These are phyloP conservation scores for Neocloeon triangulifer DNA, from an alignment of 1,140 invertebrate species.

Conservation along the genomic window DNA sequence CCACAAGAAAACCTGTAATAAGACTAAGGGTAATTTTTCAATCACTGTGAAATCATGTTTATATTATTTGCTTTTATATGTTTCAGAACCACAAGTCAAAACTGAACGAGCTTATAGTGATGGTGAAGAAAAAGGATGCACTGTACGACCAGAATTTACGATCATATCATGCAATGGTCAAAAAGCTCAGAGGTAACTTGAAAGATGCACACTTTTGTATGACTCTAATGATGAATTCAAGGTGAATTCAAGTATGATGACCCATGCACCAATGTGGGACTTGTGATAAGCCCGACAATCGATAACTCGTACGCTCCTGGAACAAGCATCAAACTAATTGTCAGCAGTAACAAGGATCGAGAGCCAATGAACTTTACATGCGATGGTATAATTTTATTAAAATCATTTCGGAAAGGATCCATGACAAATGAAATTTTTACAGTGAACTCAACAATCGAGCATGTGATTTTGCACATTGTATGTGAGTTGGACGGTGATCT, in stretches of 20 bases:
- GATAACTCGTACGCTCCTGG: slow-evolving; percentile 49
- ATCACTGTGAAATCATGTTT: slow-evolving; percentile 3
- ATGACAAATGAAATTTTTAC: slow-evolving; percentile 15
- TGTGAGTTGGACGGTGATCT: slow-evolving; percentile 52
- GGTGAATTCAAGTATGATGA: slow-evolving; percentile 42
- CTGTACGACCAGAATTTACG: slow-evolving; percentile 46
- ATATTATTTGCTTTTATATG: too few relatives aligned
- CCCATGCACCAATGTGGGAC: slow-evolving; percentile 46
- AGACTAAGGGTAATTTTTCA: slow-evolving; percentile 17
- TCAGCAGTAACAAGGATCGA: slow-evolving; percentile 36
- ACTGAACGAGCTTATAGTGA: slow-evolving; percentile 46
- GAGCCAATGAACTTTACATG: slow-evolving; percentile 64
- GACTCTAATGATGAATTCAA: slow-evolving; percentile 15
- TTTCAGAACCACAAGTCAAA: too few relatives aligned
- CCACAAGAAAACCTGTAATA: slow-evolving; percentile 8
- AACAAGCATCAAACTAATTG: slow-evolving; percentile 65
- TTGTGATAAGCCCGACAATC: slow-evolving; percentile 59
- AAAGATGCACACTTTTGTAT: background rate
- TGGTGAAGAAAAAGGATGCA: slow-evolving; percentile 32
- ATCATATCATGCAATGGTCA: slow-evolving; percentile 59
- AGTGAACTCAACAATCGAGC: slow-evolving; percentile 69
- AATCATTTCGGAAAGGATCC: slow-evolving; percentile 5
- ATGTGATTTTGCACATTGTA: slow-evolving; percentile 68
- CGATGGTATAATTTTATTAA: slow-evolving; percentile 42
- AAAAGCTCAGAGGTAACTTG: slow-evolving; percentile 36